Conservation (phyloP, 2,797 vertebrate genomes). For the Chelon auratus region DNA sequence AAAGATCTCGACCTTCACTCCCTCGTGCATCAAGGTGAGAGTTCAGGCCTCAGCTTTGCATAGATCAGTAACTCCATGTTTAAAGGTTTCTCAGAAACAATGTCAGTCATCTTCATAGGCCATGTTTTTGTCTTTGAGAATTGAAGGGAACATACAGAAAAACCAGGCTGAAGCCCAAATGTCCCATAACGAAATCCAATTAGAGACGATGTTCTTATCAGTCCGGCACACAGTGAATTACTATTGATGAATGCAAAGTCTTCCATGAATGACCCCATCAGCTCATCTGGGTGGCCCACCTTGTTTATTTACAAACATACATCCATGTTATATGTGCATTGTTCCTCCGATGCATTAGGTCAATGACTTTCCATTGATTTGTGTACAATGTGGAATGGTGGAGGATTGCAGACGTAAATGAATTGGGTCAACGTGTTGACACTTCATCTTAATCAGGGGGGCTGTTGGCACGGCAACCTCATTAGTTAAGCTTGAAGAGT, state of each 20-base stretch:
- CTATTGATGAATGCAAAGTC: constrained; percentile 66
- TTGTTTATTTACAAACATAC: constrained; percentile 63
- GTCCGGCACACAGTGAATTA: constrained; percentile 52
- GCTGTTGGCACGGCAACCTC: constrained; percentile 62
- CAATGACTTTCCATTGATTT: constrained; percentile 77
- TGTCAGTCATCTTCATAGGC: background rate
- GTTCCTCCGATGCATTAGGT: constrained; percentile 67
- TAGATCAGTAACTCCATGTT: background rate
- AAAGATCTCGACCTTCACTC: constrained; percentile 92
- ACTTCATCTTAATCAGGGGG: constrained; percentile 72
- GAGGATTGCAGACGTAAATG: constrained; percentile 69
- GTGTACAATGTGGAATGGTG: constrained; percentile 47
- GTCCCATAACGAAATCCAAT: constrained; percentile 42
- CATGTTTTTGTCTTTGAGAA: background rate
- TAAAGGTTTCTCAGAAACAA: background rate
- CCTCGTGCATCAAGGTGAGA: constrained; percentile 88
- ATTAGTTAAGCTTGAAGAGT: constrained; percentile 73
- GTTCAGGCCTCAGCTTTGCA: constrained; percentile 5
- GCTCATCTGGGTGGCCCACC: constrained; percentile 31
- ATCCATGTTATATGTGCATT: constrained; percentile 43
- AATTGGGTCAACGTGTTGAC: constrained; percentile 76
- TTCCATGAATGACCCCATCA: constrained; percentile 48
- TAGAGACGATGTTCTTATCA: constrained; percentile 60
- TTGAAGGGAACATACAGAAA: constrained; percentile 11
- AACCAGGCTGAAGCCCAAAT: constrained; percentile 12